phyloP scores from a whole-genome alignment of 2,797 vertebrate genomes.

The Threskiornis aethiopicus region DNA sequence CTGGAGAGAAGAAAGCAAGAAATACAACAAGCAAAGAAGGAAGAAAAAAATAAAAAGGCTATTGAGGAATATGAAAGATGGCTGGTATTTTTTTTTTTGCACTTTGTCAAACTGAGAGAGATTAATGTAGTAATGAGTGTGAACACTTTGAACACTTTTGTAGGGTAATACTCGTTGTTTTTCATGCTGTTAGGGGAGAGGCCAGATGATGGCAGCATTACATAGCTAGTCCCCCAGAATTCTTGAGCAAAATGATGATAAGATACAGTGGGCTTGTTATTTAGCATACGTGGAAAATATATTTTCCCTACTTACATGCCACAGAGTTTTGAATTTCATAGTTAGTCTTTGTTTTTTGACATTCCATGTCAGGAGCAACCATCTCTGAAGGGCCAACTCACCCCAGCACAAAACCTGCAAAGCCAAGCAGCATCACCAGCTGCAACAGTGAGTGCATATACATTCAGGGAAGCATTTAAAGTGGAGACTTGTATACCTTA shows the following conservation, averaged over 20 bases:
- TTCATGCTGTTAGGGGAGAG: neutral
- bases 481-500: neutral
- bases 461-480: neutral
- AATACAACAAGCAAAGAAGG: conserved; percentile 80
- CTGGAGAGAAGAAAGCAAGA: conserved; percentile 77
- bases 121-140: neutral
- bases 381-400: neutral
- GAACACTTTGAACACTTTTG: neutral
- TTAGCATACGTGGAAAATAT: neutral
- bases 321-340: neutral
- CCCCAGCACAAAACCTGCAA: neutral
- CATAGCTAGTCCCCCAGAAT: neutral
- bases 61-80: conserved; percentile 88
- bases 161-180: rapidly evolving
- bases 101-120: neutral
- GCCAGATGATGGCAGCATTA: conserved; percentile 19
- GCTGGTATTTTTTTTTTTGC: conserved; percentile 81
- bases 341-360: neutral
- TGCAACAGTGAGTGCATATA: neutral
- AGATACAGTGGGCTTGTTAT: rapidly evolving
- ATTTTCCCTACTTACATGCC: neutral
- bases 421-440: neutral
- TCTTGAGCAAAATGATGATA: neutral
- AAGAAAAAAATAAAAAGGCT: conserved; percentile 85
- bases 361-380: neutral